A percentile compares a stretch with the other conserved stretches of the same genome.
These are phyloP conservation scores for Acutogordius australiensis DNA, from an alignment of 2,888 invertebrate genomes.

Conservation along the genomic window DNA sequence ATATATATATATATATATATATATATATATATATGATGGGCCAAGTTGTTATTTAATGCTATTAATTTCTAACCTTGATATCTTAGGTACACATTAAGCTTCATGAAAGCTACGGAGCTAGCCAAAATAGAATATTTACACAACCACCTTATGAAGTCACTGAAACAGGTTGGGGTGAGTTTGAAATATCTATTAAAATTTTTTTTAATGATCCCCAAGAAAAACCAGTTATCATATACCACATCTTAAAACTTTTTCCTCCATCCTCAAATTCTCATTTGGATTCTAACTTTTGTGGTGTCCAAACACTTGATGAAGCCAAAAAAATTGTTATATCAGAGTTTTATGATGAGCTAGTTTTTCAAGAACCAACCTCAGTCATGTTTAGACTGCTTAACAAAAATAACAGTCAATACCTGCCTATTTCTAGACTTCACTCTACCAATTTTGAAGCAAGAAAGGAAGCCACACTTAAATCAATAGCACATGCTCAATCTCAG, in stretches of 20 bases:
- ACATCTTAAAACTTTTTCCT: constrained; percentile 71
- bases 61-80: constrained; percentile 19
- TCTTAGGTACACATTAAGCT: constrained; percentile 86
- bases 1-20: too few species aligned
- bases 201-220: constrained; percentile 87
- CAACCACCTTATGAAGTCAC: constrained; percentile 86
- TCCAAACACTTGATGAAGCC: neutral
- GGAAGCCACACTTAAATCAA: neutral
- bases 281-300: constrained; percentile 33
- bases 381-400: neutral
- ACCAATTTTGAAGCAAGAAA: neutral
- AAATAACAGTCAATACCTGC: neutral
- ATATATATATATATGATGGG: too few species aligned
- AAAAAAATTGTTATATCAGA: constrained; percentile 39
- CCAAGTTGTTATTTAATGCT: too few species aligned
- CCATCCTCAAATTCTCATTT: constrained; percentile 30
- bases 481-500: neutral
- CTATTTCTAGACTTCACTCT: neutral
- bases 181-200: constrained; percentile 85
- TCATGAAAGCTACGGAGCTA: constrained; percentile 66
- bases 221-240: constrained; percentile 67
- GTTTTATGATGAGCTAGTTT: constrained; percentile 70
- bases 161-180: constrained; percentile 98
- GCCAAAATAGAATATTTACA: constrained; percentile 52
- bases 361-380: constrained; percentile 12